phyloP scores from a whole-genome alignment of 2,888 invertebrate species.

The Ptilodon capucinus region DNA sequence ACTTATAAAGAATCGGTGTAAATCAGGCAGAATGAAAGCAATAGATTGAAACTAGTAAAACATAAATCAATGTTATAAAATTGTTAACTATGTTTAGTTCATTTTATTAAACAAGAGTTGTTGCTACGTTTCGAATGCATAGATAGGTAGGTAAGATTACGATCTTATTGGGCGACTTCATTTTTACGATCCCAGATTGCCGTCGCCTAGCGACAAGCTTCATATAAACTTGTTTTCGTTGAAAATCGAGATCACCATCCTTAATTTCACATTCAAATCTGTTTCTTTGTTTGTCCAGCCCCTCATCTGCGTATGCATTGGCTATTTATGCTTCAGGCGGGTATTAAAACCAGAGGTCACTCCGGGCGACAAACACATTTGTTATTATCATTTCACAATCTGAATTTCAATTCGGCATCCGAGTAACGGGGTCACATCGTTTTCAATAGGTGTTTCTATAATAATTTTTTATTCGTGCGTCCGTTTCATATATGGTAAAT shows the following conservation, averaged over 20 bases:
- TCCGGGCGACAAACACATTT: constrained; percentile 68
- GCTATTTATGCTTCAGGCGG: constrained; percentile 54
- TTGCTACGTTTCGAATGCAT: constrained; percentile 10
- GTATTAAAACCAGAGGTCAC: constrained; percentile 67
- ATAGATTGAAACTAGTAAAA: neutral
- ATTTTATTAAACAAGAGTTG: constrained; percentile 1
- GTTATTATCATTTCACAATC: constrained; percentile 71
- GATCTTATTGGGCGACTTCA: constrained; percentile 13
- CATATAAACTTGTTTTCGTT: constrained; percentile 58
- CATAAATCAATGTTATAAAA: neutral
- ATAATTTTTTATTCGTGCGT: constrained; percentile 56
- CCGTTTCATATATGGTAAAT: constrained; percentile 41
- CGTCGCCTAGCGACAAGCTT: constrained; percentile 28
- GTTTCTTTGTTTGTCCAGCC: constrained; percentile 69
- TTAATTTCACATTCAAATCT: constrained; percentile 72
- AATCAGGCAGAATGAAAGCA: neutral
- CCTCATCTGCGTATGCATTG: constrained; percentile 74
- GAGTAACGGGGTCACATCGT: constrained; percentile 76
- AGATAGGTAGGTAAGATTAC: too few species aligned
- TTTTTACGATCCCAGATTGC: constrained; percentile 26
- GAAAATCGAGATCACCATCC: constrained; percentile 64
- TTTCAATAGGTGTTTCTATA: constrained; percentile 58
- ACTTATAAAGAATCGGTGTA: constrained; percentile 1
- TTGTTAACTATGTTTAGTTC: neutral
- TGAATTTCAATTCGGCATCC: constrained; percentile 72